Evolutionary conservation across 2,888 invertebrate genomes (phyloP).

Genomic region (Drosophila maculinotata): DNA sequence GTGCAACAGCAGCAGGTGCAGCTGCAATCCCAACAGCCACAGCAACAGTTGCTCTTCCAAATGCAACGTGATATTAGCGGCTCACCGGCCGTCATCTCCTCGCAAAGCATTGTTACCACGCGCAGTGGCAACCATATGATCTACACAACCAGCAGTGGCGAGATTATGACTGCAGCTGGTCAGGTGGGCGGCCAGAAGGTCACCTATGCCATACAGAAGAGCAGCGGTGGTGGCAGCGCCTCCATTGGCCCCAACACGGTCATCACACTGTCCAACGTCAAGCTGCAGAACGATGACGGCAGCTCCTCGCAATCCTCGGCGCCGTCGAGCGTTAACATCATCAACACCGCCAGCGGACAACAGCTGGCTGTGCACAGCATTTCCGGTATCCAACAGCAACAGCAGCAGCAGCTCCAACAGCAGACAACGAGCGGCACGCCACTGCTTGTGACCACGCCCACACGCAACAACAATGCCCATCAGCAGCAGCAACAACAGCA

Average conservation of each 20-base stretch:
- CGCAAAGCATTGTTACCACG: slow-evolving; percentile 56
- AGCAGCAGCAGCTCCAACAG: slow-evolving; percentile 38
- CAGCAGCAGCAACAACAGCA: slow-evolving; percentile 71
- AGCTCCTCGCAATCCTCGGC: slow-evolving; percentile 40
- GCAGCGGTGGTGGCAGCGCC: slow-evolving; percentile 54
- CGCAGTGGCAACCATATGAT: slow-evolving; percentile 83
- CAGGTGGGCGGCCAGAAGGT: slow-evolving; percentile 77
- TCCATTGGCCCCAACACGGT: slow-evolving; percentile 79
- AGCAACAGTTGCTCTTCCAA: slow-evolving; percentile 75
- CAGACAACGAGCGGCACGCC: slow-evolving; percentile 57
- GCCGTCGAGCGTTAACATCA: slow-evolving; percentile 76
- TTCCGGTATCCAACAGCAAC: slow-evolving; percentile 67
- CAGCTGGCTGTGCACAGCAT: slow-evolving; percentile 82
- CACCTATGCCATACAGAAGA: slow-evolving; percentile 76
- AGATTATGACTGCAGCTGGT: slow-evolving; percentile 64
- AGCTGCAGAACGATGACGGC: slow-evolving; percentile 77
- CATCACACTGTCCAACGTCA: slow-evolving; percentile 82
- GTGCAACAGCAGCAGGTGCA: slow-evolving; percentile 61
- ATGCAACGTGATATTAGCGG: slow-evolving; percentile 79
- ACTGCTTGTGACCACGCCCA: slow-evolving; percentile 78
- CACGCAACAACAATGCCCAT: slow-evolving; percentile 75
- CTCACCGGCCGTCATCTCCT: slow-evolving; percentile 56
- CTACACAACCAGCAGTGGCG: slow-evolving; percentile 79
- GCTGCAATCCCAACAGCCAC: slow-evolving; percentile 63
- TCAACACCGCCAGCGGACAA: slow-evolving; percentile 81